Evolutionary conservation across 2,797 vertebrate genomes (phyloP), one percentile per base, ranked within the genome.

Genomic region (Pangasius macronema): DNA sequence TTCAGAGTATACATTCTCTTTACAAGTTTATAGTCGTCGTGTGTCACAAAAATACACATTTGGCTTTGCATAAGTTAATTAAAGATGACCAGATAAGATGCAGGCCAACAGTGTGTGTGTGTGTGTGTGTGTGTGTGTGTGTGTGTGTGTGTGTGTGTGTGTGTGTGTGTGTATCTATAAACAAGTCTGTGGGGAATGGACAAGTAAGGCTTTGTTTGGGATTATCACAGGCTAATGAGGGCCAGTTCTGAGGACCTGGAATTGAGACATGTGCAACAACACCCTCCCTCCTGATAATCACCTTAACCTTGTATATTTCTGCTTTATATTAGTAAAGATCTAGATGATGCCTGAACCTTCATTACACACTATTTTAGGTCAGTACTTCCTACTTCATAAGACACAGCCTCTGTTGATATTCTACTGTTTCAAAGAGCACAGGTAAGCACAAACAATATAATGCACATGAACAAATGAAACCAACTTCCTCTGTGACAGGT

Each of bases 201-300:
- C 81, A 89, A 77, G 83, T 85, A 85, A 76, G 68, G 65, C 85
- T 88, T 82, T 88, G 87, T 85, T 57, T 85, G 84, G 90, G 91
- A 92, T 93, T 90, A 91, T 72, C 59, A 80, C 61, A 84, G 81
- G 76, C 88, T 90, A 86, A 89, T 89, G 77, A 89, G 65, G 87
- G 68, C 83, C 83, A 42, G 67, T 85, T 87, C 53, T 90, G 90
- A 90, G 65, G 77, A 46, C 46, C 73, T 61, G 63, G 83, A 82
- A 85, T 82, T 70, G 82, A 68, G 20, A 49, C 70, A 80, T 59
- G 4, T 51, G 70, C 59, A 65, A 11, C 61, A 72, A 18, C 55
- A 20, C 36, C 36, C 59, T 65, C n/a, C 82, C 10, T 39, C n/a
- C 14, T 72, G 14, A 72, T 72, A 39, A 80, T 75, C 63, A 88